A percentile compares a stretch with the other conserved stretches of the same genome.
Conservation (phyloP, 2,113 vertebrate species). For the Brienomyrus longianalis region DNA sequence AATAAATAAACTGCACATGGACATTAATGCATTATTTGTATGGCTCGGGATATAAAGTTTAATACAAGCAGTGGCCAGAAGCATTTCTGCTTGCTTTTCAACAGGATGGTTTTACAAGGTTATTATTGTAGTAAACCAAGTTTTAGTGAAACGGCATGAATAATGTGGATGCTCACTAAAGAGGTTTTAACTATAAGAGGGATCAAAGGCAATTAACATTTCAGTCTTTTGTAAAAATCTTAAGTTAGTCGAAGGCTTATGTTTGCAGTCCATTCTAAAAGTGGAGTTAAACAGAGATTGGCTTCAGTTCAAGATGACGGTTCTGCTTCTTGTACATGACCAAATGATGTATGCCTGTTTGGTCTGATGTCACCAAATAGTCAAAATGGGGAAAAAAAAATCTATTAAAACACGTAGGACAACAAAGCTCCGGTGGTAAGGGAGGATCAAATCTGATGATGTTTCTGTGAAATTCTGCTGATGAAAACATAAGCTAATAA, state of each 20-base stretch:
- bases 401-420: not conserved
- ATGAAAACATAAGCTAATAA: not conserved
- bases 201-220: not conserved
- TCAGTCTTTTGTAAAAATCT: not conserved
- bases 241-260: not conserved
- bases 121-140: not conserved
- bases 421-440: not conserved
- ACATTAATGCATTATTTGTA: not conserved
- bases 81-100: not conserved
- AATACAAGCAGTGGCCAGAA: not conserved
- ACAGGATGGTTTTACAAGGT: not conserved
- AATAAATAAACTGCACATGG: not conserved
- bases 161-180: not conserved
- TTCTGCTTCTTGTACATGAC: not conserved
- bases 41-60: not conserved
- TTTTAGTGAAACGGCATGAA: not conserved
- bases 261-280: not conserved
- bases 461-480: not conserved
- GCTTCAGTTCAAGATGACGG: not conserved
- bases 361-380: not conserved
- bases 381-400: not conserved
- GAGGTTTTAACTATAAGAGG: not conserved
- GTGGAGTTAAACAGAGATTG: not conserved
- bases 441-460: not conserved
- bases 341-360: not conserved